phyloP scores from a whole-genome alignment of 2,113 vertebrate species.

The Ictalurus furcatus region DNA sequence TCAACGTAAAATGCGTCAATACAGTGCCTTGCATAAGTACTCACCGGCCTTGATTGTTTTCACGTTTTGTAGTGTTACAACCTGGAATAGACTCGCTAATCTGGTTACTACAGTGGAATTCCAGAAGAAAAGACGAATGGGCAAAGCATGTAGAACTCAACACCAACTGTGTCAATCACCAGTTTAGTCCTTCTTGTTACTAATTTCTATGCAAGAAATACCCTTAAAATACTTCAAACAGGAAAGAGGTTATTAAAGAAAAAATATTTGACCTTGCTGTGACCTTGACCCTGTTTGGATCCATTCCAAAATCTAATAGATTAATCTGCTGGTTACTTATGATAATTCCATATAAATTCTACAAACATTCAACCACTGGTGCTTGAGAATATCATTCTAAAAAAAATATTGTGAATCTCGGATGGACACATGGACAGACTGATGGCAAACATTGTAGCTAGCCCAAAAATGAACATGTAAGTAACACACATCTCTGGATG shows the following conservation, averaged over 20 bases:
- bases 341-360: neutral
- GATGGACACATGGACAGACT: too few relatives aligned
- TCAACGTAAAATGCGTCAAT: neutral
- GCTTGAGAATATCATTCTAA: neutral
- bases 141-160: too few relatives aligned
- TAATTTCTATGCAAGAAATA: neutral
- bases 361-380: neutral
- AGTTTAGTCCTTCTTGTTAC: neutral
- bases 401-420: neutral
- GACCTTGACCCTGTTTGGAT: neutral
- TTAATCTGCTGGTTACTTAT: neutral
- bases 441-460: neutral
- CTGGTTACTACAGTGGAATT: neutral
- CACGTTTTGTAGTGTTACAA: neutral
- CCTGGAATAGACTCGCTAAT: neutral
- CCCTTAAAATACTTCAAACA: neutral
- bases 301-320: neutral
- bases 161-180: too few relatives aligned
- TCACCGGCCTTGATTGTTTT: neutral
- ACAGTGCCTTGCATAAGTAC: neutral
- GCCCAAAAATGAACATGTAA: neutral
- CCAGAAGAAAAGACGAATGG: neutral
- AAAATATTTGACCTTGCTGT: neutral
- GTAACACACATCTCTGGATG: neutral
- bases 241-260: neutral